These are phyloP conservation scores for Leptinotarsa undecemlineata DNA, from an alignment of 1,140 invertebrate genomes.

Conservation along the genomic window DNA sequence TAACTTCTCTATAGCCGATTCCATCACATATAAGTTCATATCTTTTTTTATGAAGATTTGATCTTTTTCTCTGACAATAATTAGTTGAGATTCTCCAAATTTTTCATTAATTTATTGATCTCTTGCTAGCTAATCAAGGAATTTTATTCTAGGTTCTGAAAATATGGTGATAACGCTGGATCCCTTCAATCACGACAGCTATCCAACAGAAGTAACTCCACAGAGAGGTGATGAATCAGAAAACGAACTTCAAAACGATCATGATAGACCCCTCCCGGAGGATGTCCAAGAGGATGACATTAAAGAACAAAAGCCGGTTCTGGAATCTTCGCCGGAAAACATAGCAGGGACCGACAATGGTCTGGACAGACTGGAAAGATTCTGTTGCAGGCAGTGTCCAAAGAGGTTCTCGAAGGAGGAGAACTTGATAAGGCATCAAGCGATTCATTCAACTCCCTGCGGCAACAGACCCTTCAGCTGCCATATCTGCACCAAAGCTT, in stretches of 20 bases:
- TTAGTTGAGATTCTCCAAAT: too few species aligned
- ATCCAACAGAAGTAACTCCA: slow-evolving; percentile 31
- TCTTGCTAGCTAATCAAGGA: not conserved
- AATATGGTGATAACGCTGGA: slow-evolving; percentile 64
- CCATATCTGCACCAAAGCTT: slow-evolving; percentile 65
- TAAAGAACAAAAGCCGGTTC: slow-evolving; percentile 23
- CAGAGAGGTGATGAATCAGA: slow-evolving; percentile 26
- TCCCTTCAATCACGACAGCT: slow-evolving; percentile 57
- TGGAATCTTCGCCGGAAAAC: slow-evolving; percentile 18
- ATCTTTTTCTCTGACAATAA: too few species aligned
- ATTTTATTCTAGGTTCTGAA: slow-evolving; percentile 42
- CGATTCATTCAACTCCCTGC: slow-evolving; percentile 35
- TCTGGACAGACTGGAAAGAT: slow-evolving; percentile 26
- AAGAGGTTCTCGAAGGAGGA: slow-evolving; percentile 58
- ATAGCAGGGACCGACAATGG: slow-evolving; percentile 11
- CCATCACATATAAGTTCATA: too few species aligned
- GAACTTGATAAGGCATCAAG: slow-evolving; percentile 46
- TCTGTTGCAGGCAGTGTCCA: slow-evolving; percentile 59
- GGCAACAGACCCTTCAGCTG: slow-evolving; percentile 56
- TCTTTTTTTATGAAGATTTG: too few species aligned
- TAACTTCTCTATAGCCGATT: too few species aligned
- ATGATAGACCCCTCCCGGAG: slow-evolving; percentile 8
- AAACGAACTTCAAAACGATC: slow-evolving; percentile 29
- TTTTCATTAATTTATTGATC: too few species aligned
- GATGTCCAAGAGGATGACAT: slow-evolving; percentile 32